Evolutionary conservation across 1,140 invertebrate genomes (phyloP), one percentile per base, ranked within the genome.

Genomic region (Diorhabda sublineata): DNA sequence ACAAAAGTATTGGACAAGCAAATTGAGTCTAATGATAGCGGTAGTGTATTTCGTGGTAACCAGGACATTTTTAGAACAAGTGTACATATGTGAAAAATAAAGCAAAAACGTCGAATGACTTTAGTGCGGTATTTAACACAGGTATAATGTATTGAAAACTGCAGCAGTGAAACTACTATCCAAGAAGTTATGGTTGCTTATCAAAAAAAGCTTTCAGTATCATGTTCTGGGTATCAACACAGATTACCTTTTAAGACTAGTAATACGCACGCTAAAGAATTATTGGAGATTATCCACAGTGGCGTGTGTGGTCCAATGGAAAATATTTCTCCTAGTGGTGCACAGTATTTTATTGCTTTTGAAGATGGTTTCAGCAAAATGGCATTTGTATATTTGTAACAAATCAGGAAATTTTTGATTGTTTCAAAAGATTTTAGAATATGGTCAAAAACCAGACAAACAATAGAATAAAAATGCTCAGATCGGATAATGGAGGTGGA

Each of bases 41-140:
- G 26, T 26, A 26, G 26, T 26, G 44, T 82, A 41, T 69, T 81
- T 26, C 76, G 77, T 1, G 81, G 79, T 42, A 73, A 81, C 42
- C 62, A 77, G 3, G 75, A 79, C 58, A 69, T 71, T 61, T 82
- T 66, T 75, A 26, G 26, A 26, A 26, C 0, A 26, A 26, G 26
- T 26, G 26, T 26, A 26, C 26, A 26, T 26, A 26, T 26, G 26
- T 26, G 26, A 26, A 26, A 26, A 26, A 26, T 26, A 26, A 26
- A 64, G 70, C 26, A 26, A 26, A 26, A 26, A 26, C 42, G 47
- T 42, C 80, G 79, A 2, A 80, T 81, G 78, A 78, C 80, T 7
- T 80, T 81, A 78, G 79, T 71, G 4, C 69, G 2, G 7, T 4
- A 58, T 73, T 74, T 42, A 60, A 67, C 5, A 61, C 69, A 11